These are phyloP conservation scores for Pongo abelii DNA, from an alignment of 2,113 vertebrate genomes.

Conservation along the genomic window DNA sequence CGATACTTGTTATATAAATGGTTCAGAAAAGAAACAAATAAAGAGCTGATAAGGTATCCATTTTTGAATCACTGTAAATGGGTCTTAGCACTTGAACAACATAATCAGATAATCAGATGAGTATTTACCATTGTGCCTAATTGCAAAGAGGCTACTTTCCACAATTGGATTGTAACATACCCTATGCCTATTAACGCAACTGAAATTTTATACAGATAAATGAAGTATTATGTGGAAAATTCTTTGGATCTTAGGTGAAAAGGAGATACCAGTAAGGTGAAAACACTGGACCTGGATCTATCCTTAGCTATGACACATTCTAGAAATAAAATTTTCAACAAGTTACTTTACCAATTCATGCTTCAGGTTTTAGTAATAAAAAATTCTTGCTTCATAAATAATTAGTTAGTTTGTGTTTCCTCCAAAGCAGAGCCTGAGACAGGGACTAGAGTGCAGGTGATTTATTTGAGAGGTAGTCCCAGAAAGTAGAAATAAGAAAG, in stretches of 20 bases:
- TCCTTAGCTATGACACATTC: not conserved
- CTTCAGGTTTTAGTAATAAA: conserved; percentile 32
- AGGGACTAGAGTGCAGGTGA: not conserved
- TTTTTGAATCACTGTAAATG: conserved; percentile 51
- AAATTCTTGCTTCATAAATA: not conserved
- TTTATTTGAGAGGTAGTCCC: not conserved
- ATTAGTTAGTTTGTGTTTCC: not conserved
- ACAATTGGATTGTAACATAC: conserved; percentile 30
- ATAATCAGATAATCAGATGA: conserved; percentile 12
- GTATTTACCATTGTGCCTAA: conserved; percentile 50
- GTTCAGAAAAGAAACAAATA: conserved; percentile 58
- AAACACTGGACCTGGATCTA: not conserved
- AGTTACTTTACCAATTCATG: not conserved
- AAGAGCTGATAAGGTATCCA: conserved; percentile 44
- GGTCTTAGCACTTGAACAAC: conserved; percentile 35
- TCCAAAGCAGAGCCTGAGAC: not conserved
- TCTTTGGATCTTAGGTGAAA: not conserved
- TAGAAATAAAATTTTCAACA: conserved; percentile 34
- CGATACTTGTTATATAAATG: conserved; percentile 59
- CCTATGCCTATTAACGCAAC: not conserved
- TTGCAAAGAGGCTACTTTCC: conserved; percentile 29
- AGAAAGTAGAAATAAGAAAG: not conserved
- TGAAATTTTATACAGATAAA: conserved; percentile 19
- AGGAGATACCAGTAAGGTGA: not conserved
- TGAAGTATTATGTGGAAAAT: not conserved